A percentile compares a stretch with the other conserved stretches of the same genome.
Evolutionary conservation across 2,113 vertebrate genomes (phyloP).

Genomic region (Perccottus glenii): DNA sequence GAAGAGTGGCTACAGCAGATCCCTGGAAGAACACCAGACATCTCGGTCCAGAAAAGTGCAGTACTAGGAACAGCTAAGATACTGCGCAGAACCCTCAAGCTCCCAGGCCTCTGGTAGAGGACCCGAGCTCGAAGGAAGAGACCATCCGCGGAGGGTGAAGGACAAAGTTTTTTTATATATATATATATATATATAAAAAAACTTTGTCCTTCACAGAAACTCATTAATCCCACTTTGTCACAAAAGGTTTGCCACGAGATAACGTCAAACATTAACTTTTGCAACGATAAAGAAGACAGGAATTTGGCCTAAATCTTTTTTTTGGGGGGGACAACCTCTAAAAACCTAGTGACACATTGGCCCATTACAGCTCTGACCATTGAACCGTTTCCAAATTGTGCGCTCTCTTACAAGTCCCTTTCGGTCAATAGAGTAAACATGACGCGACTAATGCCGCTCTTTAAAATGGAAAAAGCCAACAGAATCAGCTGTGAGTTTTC

Average conservation of each 20-base stretch:
- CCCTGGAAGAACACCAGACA: too few relatives aligned
- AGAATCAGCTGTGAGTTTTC: too few relatives aligned
- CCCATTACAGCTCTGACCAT: not conserved
- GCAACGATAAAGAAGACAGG: slow-evolving; percentile 9
- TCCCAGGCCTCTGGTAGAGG: too few relatives aligned
- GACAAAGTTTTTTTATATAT: too few relatives aligned
- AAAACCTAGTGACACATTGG: slow-evolving; percentile 20
- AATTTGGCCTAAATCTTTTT: slow-evolving; percentile 18
- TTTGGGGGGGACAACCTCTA: not conserved
- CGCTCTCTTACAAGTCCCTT: not conserved
- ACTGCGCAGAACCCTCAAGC: too few relatives aligned
- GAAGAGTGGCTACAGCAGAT: too few relatives aligned
- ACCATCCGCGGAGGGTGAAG: too few relatives aligned
- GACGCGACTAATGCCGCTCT: not conserved
- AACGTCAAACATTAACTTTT: slow-evolving; percentile 69
- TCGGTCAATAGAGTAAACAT: not conserved
- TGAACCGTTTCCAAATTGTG: not conserved
- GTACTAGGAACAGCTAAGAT: too few relatives aligned
- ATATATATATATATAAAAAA: too few relatives aligned
- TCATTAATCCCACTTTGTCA: not conserved
- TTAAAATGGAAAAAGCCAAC: not conserved
- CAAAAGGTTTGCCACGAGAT: slow-evolving; percentile 19
- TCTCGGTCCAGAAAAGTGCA: too few relatives aligned
- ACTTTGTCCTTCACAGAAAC: too few relatives aligned
- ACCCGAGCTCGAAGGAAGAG: too few relatives aligned